Conservation (phyloP, 1,140 invertebrate species). For the Aphidius gifuensis region DNA sequence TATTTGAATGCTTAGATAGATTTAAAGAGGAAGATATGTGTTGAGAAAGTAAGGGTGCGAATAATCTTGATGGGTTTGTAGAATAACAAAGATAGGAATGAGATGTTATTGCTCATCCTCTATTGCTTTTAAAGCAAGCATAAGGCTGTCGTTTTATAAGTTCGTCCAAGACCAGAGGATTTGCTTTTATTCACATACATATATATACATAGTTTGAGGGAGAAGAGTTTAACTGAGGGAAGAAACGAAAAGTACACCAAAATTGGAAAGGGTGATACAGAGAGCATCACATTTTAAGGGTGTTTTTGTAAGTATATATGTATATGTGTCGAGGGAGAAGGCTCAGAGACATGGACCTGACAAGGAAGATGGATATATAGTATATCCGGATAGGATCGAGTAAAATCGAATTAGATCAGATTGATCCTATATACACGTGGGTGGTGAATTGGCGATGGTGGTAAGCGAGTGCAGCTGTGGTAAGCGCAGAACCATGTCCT, state of each 20-base stretch:
- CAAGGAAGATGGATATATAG: slow-evolving; percentile 25
- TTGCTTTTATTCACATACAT: no score
- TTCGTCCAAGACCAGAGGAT: not conserved
- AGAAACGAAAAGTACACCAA: no score
- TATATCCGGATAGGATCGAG: no score
- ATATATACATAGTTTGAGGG: no score
- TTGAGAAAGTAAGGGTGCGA: slow-evolving; percentile 9
- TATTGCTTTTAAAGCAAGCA: no score
- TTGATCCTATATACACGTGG: slow-evolving; percentile 41
- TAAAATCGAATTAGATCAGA: slow-evolving; percentile 22
- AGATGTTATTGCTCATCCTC: not conserved
- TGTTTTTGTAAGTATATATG: no score
- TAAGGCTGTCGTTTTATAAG: not conserved
- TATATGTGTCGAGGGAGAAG: not conserved
- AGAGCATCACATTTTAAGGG: no score
- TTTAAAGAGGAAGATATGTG: no score
- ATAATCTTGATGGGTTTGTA: not conserved
- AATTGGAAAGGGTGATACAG: no score
- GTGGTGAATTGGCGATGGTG: slow-evolving; percentile 32
- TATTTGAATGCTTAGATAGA: not conserved
- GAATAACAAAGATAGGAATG: not conserved
- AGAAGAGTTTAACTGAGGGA: no score
- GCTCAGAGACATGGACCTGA: slow-evolving; percentile 19
- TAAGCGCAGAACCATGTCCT: slow-evolving; percentile 53
- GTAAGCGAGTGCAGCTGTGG: slow-evolving; percentile 43